Evolutionary conservation across 2,888 invertebrate species (phyloP), one percentile per base, ranked within the genome.

Genomic region (Byasa hedistus): DNA sequence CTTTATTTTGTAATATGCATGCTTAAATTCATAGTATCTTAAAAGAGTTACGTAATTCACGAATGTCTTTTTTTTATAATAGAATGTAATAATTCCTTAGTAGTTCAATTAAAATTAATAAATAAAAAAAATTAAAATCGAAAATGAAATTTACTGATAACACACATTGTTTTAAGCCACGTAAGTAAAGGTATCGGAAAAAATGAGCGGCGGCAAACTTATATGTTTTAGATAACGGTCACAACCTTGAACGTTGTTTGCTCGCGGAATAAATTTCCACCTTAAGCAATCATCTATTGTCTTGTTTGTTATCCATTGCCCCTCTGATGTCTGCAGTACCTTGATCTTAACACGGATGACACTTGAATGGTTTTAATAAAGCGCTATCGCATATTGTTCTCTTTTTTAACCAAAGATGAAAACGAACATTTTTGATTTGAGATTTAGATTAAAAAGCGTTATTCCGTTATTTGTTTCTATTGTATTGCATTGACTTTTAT

Each of bases 221-320:
- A 63, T 65, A 57, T 59, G 56, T 64, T 64, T 39, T 52, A 54
- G 39, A 61, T 60, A 63, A 48, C 54, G 39, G 12, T 24, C 27
- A 65, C 21, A 66, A 39, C 65, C 67, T 69, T 67, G 65, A 65
- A 23, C 21, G 62, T 55, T 36, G 55, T 60, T 65, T 72, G 71
- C 72, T 70, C 71, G 69, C 68, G 72, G 69, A 68, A 75, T 73
- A 72, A 76, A 77, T 78, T 78, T 81, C 78, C 78, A 76, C 73
- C 71, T 78, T 74, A 64, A 69, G 68, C 72, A 75, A 78, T 79
- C 69, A 75, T 66, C 75, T 71, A 76, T 80, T 79, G 80, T 80
- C 62, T 63, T 57, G 65, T 64, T 64, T 54, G 70, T 55, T 57
- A 66, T 58, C 54, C 44, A 15, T 59, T 21, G 24, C n/a, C n/a